A percentile compares a stretch with the other conserved stretches of the same genome.
phyloP scores from a whole-genome alignment of 2,797 vertebrate species.

The Rhabdophis nuchalis region DNA sequence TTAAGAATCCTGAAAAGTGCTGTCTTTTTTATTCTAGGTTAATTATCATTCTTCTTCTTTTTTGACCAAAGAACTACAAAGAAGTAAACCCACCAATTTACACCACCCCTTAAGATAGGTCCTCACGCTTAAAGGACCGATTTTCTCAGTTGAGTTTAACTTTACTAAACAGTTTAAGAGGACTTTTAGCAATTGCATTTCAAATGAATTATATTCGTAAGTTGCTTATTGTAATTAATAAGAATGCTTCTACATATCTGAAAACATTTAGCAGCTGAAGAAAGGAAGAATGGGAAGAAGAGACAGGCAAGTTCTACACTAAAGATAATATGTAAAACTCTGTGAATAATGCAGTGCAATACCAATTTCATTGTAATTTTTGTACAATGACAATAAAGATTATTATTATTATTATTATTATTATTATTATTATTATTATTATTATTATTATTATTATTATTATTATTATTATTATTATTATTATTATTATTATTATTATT shows the following conservation, averaged over 20 bases:
- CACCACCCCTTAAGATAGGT: too few species aligned
- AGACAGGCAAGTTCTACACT: background rate
- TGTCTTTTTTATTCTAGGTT: background rate
- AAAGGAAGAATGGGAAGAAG: background rate
- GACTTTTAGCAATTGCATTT: background rate
- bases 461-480: too few species aligned
- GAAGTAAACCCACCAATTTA: background rate
- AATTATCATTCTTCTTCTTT: background rate
- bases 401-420: too few species aligned
- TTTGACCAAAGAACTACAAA: background rate
- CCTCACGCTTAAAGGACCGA: background rate
- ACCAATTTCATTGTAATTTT: too few species aligned
- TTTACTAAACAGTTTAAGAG: background rate
- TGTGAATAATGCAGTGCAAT: background rate
- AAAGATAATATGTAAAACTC: background rate
- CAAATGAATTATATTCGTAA: background rate
- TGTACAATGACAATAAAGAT: too few species aligned
- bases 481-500: too few species aligned
- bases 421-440: too few species aligned
- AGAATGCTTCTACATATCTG: background rate
- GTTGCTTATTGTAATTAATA: background rate
- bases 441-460: too few species aligned
- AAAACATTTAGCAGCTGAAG: background rate
- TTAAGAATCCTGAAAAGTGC: background rate
- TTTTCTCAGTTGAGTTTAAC: background rate